Evolutionary conservation across 2,888 invertebrate species (phyloP).

Genomic region (Erebia palarica): DNA sequence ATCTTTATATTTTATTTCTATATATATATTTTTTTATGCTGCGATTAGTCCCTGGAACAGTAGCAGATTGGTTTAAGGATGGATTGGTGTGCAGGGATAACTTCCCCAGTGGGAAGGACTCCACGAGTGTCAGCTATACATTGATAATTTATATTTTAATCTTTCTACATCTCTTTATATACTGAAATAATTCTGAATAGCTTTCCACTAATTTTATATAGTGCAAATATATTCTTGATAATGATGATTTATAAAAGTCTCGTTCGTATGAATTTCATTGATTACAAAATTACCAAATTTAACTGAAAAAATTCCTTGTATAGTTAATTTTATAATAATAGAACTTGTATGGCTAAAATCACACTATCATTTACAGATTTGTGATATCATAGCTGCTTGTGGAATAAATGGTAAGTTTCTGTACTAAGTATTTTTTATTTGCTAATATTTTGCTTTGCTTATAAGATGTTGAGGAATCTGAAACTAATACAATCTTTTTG

Average conservation of each 20-base stretch:
- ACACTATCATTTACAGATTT: background rate
- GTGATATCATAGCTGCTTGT: background rate
- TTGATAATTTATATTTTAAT: too few species aligned
- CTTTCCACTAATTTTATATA: too few species aligned
- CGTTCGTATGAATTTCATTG: conserved; percentile 70
- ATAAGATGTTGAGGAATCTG: background rate
- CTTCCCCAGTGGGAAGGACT: too few species aligned
- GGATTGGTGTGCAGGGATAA: too few species aligned
- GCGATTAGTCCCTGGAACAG: too few species aligned
- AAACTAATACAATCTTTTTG: too few species aligned
- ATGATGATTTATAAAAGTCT: conserved; percentile 54
- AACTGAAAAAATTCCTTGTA: conserved; percentile 22
- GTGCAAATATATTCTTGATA: background rate
- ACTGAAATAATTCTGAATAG: too few species aligned
- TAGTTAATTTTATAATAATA: background rate
- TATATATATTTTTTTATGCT: too few species aligned
- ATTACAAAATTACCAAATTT: conserved; percentile 60
- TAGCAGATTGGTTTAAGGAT: too few species aligned
- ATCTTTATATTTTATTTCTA: too few species aligned
- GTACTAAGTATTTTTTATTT: background rate
- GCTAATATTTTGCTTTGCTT: background rate
- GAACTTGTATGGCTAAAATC: background rate
- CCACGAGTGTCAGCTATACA: too few species aligned
- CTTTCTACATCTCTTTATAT: too few species aligned
- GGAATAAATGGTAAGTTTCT: background rate